These are phyloP conservation scores for Tipula vernalis DNA, from an alignment of 2,888 invertebrate species.

Conservation along the genomic window DNA sequence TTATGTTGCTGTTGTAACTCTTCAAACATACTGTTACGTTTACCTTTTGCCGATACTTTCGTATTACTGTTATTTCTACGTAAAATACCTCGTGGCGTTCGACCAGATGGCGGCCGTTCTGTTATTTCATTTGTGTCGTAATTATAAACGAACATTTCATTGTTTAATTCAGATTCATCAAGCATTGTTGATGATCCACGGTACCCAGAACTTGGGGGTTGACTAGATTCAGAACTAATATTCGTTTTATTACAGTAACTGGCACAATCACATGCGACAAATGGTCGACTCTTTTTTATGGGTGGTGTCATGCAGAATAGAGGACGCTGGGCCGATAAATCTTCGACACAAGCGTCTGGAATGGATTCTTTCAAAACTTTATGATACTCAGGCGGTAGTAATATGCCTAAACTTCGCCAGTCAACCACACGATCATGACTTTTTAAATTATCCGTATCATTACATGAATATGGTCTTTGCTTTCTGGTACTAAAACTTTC, in stretches of 20 bases:
- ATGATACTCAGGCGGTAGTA: slow-evolving; percentile 74
- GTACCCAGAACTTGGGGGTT: slow-evolving; percentile 76
- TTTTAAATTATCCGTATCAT: slow-evolving; percentile 67
- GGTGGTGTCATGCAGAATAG: slow-evolving; percentile 44
- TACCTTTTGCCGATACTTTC: slow-evolving; percentile 35
- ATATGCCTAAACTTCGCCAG: slow-evolving; percentile 84
- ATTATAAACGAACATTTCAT: slow-evolving; percentile 60
- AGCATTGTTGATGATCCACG: slow-evolving; percentile 74
- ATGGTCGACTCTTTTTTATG: slow-evolving; percentile 20
- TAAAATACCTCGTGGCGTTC: slow-evolving; percentile 40
- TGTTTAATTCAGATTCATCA: slow-evolving; percentile 48
- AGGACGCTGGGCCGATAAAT: slow-evolving; percentile 39
- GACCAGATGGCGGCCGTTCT: slow-evolving; percentile 49
- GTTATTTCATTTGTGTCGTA: slow-evolving; percentile 42
- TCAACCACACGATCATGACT: slow-evolving; percentile 78
- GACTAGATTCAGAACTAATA: slow-evolving; percentile 40
- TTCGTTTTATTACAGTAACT: slow-evolving; percentile 22
- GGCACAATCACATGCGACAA: slow-evolving; percentile 29
- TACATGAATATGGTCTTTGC: slow-evolving; percentile 60
- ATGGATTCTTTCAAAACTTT: slow-evolving; percentile 61
- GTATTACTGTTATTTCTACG: slow-evolving; percentile 23
- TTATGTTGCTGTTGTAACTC: slow-evolving; percentile 22
- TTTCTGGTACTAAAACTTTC: slow-evolving; percentile 51
- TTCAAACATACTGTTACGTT: slow-evolving; percentile 69
- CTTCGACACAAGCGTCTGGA: slow-evolving; percentile 39